Base-by-base conservation (phyloP, 2,113 vertebrate genomes). In the Malaclemys terrapin region DNA sequence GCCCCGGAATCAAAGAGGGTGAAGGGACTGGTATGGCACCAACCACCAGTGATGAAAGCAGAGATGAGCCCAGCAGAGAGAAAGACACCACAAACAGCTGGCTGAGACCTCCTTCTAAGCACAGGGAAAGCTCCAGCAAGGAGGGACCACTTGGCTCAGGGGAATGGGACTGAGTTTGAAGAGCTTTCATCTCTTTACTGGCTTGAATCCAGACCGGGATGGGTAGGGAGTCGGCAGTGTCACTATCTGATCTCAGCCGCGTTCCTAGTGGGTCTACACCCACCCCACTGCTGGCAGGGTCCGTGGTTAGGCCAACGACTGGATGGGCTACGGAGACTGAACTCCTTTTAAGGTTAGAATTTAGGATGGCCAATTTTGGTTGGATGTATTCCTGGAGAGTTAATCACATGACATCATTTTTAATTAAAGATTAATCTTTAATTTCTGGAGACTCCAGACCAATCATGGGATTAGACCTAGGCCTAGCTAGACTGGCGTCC, bases 1-100 rank as follows among this genome's bases (percentile, higher is more conserved):
- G 53, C 85, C 91, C 90, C 20, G 16, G 42, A 96, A 93, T 97
- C 97, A 94, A 96, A 96, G 95, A 82, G 88, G 82, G 57, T 93
- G 52, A 87, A 88, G 95, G 90, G 91, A 91, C 72, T 91, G 94
- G 95, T 85, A 80, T 2, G 95, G 92, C 94, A 91, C 38, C 20
- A 54, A 54, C 53, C 53, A 54, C 53, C 29, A 1, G 10, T 84
- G 94, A 96, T 96, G 95, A 96, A 94, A 96, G 95, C 0, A 29
- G 84, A 97, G 93, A 89, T 56, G 50, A 87, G 95, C 93, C 95
- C 90, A 93, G 96, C 95, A 90, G 76, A 22, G 80, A 87, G 84
- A 53, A 17, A 35, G 84, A 94, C n/a, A 79, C 97, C 96, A n/a
- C 96, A 94, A 76, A 92, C 94, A 95, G 93, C 80, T 9, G 4